Evolutionary conservation across 2,797 vertebrate species (phyloP), one percentile per base, ranked within the genome.

Genomic region (Pseudochromis fuscus): DNA sequence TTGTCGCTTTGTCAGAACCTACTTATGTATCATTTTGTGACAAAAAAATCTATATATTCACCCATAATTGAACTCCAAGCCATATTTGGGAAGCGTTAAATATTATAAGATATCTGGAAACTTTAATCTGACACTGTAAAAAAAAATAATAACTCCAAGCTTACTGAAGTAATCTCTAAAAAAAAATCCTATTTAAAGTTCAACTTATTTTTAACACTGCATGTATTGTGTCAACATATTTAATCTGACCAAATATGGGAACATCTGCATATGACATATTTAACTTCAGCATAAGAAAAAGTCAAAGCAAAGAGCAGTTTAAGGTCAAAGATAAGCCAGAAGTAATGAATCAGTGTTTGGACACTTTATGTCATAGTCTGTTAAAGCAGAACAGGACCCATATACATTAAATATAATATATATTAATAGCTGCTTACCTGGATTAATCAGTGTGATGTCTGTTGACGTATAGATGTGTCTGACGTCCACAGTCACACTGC

Each of bases 281-380:
- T 12, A 38, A 28, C 31, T 18, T 16, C 30, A 28, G 12, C 30
- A 19, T 44, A 16, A 31, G 13, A 27, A 46, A 19, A 33, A 50
- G 23, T 31, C 16, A 18, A 23, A 4, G 1, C 37, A 48, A 7
- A 3, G 50, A n/a, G 24, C 11, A 51, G 23, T 27, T 21, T 25
- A 38, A 21, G n/a, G 1, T 21, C 42, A n/a, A 37, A 53, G 8
- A 4, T 24, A 4, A 31, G 30, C 30, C 10, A 9, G 10, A 31
- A 9, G 30, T 7, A n/a, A 40, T 15, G 33, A 55, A 67, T 38
- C 9, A 27, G 35, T 56, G 23, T 49, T 67, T 56, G 5, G 64
- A 77, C 40, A 60, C 38, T 19, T 38, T 6, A 10, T 5, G 42
- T 51, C 48, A 19, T 12, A 24, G 8, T 9, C 6, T 21, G 7